These are phyloP conservation scores for Heteropelma amictum DNA, from an alignment of 2,888 invertebrate genomes.

Conservation along the genomic window DNA sequence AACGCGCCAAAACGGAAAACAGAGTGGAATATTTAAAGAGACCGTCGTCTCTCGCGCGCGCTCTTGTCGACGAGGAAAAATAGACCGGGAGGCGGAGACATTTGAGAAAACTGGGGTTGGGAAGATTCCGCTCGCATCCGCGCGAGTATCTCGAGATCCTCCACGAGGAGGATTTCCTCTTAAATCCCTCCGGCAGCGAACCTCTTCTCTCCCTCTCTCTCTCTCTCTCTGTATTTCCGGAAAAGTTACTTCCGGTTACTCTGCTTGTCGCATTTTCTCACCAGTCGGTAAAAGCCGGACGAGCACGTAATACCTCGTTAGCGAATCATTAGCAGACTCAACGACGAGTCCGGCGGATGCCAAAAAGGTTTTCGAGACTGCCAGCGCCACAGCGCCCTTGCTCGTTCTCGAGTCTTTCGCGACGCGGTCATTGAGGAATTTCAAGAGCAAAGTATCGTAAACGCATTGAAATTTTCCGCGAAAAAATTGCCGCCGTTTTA, in stretches of 20 bases:
- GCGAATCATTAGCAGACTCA: slow-evolving; percentile 69
- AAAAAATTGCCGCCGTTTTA: slow-evolving; percentile 1
- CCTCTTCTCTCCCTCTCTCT: not conserved
- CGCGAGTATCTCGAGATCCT: slow-evolving; percentile 49
- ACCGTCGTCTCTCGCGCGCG: slow-evolving; percentile 19
- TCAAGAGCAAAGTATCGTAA: too few relatives aligned
- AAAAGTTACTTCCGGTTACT: slow-evolving; percentile 43
- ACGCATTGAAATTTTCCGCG: slow-evolving; percentile 43
- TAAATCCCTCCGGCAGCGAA: slow-evolving; percentile 48
- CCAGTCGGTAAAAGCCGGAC: slow-evolving; percentile 54
- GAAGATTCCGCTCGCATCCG: slow-evolving; percentile 31
- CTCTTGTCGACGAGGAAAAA: slow-evolving; percentile 10
- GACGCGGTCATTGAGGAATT: too few relatives aligned
- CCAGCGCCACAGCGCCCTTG: not conserved
- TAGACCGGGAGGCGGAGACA: slow-evolving; percentile 11
- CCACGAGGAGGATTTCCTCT: slow-evolving; percentile 49
- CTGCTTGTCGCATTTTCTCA: slow-evolving; percentile 11
- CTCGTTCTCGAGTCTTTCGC: too few relatives aligned
- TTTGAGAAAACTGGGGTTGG: slow-evolving; percentile 22
- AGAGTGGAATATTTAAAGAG: slow-evolving; percentile 59
- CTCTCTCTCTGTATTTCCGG: slow-evolving; percentile 22
- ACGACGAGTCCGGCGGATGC: slow-evolving; percentile 50
- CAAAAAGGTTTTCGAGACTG: slow-evolving; percentile 35
- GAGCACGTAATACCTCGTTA: slow-evolving; percentile 72
- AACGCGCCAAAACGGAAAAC: slow-evolving; percentile 57